Evolutionary conservation across 2,797 vertebrate genomes (phyloP).

Genomic region (Melopsittacus undulatus): DNA sequence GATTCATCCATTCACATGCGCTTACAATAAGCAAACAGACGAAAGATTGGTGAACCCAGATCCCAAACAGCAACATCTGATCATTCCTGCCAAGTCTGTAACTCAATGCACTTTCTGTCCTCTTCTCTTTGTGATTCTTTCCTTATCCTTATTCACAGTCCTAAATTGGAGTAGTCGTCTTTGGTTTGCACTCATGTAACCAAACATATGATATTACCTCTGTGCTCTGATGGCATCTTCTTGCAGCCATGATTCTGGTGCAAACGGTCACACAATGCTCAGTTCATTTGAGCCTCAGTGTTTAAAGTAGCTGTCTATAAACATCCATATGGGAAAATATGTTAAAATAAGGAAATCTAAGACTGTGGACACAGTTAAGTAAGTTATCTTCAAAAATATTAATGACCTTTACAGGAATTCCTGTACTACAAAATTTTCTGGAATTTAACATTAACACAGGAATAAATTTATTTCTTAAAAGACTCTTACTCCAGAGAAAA

Average conservation of each 20-base stretch:
- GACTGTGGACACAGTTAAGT: not conserved
- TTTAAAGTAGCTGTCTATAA: not conserved
- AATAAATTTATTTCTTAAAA: not conserved
- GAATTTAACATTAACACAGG: not conserved
- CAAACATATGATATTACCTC: not conserved
- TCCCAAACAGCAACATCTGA: not conserved
- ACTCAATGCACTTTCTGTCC: not conserved
- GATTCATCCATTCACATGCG: not conserved
- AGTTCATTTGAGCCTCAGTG: not conserved
- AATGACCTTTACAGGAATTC: not conserved
- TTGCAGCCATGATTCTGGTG: not conserved
- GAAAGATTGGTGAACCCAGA: accelerated
- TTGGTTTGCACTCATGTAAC: not conserved
- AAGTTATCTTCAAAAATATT: not conserved
- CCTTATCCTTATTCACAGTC: not conserved
- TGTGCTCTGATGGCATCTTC: not conserved
- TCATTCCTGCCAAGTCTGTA: not conserved
- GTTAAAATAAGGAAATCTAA: not conserved
- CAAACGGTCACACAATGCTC: not conserved
- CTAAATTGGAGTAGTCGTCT: not conserved
- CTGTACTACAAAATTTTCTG: not conserved
- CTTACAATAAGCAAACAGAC: not conserved
- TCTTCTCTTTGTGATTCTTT: not conserved
- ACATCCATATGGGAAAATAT: not conserved
- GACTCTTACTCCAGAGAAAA: not conserved